Conservation (phyloP, 1,140 invertebrate species). For the Diorhabda sublineata region DNA sequence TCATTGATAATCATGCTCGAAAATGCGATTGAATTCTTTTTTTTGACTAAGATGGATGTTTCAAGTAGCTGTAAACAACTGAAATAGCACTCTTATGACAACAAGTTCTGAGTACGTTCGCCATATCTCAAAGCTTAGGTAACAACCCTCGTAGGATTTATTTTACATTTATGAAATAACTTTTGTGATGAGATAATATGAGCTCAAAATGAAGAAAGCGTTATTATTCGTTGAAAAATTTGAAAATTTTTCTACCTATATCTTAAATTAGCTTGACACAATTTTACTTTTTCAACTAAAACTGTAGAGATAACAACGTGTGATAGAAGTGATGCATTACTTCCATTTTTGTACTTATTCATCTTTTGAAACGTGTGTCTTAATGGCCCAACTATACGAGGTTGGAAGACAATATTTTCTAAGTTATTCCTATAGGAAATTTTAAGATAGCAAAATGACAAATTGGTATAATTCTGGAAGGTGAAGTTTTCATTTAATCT, state of each 20-base stretch:
- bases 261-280: constrained; percentile 9
- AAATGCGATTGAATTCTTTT: too few species aligned
- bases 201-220: not conserved
- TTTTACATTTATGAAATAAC: too few species aligned
- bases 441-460: constrained; percentile 12
- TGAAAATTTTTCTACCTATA: constrained; percentile 6
- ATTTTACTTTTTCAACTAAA: constrained; percentile 7
- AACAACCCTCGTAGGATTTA: too few species aligned
- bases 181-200: too few species aligned
- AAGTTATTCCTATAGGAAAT: constrained; percentile 3
- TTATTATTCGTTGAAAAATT: constrained; percentile 6
- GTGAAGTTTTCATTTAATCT: too few species aligned
- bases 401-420: constrained; percentile 11
- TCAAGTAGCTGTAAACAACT: too few species aligned
- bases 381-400: constrained; percentile 5
- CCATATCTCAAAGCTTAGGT: too few species aligned
- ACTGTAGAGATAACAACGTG: constrained; percentile 6
- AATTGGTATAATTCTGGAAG: constrained; percentile 5
- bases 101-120: too few species aligned
- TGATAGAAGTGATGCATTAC: constrained; percentile 15
- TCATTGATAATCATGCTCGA: too few species aligned
- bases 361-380: constrained; percentile 2
- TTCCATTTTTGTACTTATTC: constrained; percentile 14
- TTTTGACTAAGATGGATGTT: too few species aligned
- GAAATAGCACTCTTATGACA: too few species aligned